Evolutionary conservation across 2,888 invertebrate genomes (phyloP).

Genomic region (Lochmaea capreae): DNA sequence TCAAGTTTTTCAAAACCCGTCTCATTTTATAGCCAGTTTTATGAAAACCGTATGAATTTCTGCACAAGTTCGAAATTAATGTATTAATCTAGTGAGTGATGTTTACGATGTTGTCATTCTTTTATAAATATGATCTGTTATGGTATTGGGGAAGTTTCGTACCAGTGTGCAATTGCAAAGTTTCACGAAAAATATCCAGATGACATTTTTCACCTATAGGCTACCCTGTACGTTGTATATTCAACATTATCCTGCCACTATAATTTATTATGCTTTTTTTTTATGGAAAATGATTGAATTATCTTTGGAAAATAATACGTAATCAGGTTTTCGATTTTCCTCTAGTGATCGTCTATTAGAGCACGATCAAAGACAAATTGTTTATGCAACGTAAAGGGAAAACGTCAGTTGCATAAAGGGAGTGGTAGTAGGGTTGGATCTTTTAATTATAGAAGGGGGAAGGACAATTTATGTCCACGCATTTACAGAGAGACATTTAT

Average conservation of each 20-base stretch:
- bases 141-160: too few relatives aligned
- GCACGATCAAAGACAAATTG: slow-evolving; percentile 46
- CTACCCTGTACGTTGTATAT: too few relatives aligned
- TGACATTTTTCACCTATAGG: too few relatives aligned
- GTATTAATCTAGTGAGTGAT: too few relatives aligned
- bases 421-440: slow-evolving; percentile 55
- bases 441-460: slow-evolving; percentile 61
- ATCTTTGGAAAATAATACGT: slow-evolving; percentile 15
- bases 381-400: slow-evolving; percentile 55
- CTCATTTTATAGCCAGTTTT: too few relatives aligned
- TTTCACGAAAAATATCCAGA: too few relatives aligned
- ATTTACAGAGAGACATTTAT: slow-evolving; percentile 54
- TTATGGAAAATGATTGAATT: background rate
- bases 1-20: too few relatives aligned
- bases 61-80: too few relatives aligned
- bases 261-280: background rate
- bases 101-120: too few relatives aligned
- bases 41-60: too few relatives aligned
- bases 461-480: slow-evolving; percentile 55
- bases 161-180: too few relatives aligned
- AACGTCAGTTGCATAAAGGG: slow-evolving; percentile 52
- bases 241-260: background rate
- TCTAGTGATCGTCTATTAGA: slow-evolving; percentile 29
- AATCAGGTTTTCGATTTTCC: slow-evolving; percentile 30
- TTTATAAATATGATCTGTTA: too few relatives aligned